A percentile compares a stretch with the other conserved stretches of the same genome.
Evolutionary conservation across 92 coral and sea anemone species (phyloP).

Genomic region (Ricordea florida): DNA sequence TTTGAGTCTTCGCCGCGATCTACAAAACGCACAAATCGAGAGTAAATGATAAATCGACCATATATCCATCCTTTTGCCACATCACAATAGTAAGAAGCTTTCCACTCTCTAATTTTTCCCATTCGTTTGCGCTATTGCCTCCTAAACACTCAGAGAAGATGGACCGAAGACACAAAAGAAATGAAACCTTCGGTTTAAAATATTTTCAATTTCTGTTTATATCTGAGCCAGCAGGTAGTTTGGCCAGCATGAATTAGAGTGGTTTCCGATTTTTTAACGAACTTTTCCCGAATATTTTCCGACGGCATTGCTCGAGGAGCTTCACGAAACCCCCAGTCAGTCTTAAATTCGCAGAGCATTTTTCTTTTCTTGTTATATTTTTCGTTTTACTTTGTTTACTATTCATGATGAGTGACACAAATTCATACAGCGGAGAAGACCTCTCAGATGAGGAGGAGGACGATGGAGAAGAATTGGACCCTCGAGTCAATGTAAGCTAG

Average conservation of each 20-base stretch:
- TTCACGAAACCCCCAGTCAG: too few relatives aligned
- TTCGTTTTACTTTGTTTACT: too few relatives aligned
- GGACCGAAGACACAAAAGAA: too few relatives aligned
- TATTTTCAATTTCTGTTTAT: too few relatives aligned
- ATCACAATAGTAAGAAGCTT: constrained; percentile 86
- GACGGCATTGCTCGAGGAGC: too few relatives aligned
- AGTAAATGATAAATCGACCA: constrained; percentile 69
- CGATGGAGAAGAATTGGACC: constrained; percentile 90
- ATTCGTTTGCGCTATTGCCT: background rate
- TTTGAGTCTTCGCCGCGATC: constrained; percentile 52
- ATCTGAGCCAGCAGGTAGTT: too few relatives aligned
- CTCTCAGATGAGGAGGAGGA: constrained; percentile 77
- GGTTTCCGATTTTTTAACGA: too few relatives aligned
- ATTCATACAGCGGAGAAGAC: constrained; percentile 63
- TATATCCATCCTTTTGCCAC: constrained; percentile 73
- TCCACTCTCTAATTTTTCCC: constrained; percentile 85
- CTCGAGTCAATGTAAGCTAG: constrained; percentile 85
- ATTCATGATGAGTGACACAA: constrained; percentile 62
- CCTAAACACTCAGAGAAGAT: background rate
- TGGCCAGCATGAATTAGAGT: too few relatives aligned
- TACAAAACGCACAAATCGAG: constrained; percentile 73
- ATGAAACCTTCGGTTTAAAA: too few relatives aligned
- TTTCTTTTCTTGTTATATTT: too few relatives aligned
- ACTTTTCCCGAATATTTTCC: too few relatives aligned
- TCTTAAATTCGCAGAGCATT: too few relatives aligned